A percentile compares a stretch with the other conserved stretches of the same genome.
Conservation (phyloP, 2,113 vertebrate species). For the Coptodon rendalli region DNA sequence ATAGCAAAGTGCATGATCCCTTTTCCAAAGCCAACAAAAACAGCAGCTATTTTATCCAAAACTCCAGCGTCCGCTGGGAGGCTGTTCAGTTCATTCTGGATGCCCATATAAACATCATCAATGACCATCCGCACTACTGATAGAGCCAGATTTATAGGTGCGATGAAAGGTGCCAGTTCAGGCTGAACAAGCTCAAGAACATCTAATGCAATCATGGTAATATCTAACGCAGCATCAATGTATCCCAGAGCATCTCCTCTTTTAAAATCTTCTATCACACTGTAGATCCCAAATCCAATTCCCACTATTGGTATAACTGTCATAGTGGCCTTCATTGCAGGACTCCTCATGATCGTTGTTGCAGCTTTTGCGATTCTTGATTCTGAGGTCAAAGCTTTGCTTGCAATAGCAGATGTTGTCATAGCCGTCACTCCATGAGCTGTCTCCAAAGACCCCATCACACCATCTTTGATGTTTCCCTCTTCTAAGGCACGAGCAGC, state of each 20-base stretch:
- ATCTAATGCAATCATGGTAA: fast-evolving
- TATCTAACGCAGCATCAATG: background rate
- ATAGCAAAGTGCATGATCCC: background rate
- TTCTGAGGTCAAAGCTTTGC: background rate
- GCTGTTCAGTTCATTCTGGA: background rate
- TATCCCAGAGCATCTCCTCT: background rate
- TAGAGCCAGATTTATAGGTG: background rate
- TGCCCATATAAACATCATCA: background rate
- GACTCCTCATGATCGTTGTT: background rate
- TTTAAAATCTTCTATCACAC: background rate
- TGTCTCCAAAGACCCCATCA: background rate
- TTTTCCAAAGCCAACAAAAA: background rate
- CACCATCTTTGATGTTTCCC: background rate
- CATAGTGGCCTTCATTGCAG: background rate
- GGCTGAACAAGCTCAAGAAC: background rate
- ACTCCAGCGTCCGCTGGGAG: fast-evolving
- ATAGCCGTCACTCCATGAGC: conserved; percentile 3
- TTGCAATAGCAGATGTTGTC: background rate
- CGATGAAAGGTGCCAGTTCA: background rate
- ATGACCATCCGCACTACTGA: background rate
- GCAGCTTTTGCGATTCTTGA: background rate
- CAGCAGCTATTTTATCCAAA: background rate
- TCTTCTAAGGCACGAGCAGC: conserved; percentile 14
- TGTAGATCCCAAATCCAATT: conserved; percentile 36
- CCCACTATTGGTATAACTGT: background rate